A percentile compares a stretch with the other conserved stretches of the same genome.
Evolutionary conservation across 2,888 invertebrate genomes (phyloP).

Genomic region (Odontocerum albicorne): DNA sequence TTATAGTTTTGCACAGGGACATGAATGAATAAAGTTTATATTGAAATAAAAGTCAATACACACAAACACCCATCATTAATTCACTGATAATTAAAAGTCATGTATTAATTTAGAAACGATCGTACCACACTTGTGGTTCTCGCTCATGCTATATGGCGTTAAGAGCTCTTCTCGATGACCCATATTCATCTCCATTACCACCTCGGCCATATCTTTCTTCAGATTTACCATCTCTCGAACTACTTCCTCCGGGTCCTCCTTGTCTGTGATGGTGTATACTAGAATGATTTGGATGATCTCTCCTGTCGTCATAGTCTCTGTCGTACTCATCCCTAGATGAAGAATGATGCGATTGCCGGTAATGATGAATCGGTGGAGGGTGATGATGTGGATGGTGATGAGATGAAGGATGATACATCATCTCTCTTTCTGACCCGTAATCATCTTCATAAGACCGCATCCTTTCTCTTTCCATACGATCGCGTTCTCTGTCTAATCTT

Average conservation of each 20-base stretch:
- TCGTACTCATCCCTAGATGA: slow-evolving; percentile 43
- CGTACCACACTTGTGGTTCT: slow-evolving; percentile 47
- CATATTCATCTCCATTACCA: slow-evolving; percentile 56
- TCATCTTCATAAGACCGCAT: slow-evolving; percentile 59
- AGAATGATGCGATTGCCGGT: slow-evolving; percentile 44
- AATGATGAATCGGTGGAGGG: slow-evolving; percentile 41
- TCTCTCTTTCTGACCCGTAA: slow-evolving; percentile 44
- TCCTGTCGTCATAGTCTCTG: slow-evolving; percentile 45
- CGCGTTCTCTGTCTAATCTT: slow-evolving; percentile 47
- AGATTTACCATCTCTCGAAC: slow-evolving; percentile 48
- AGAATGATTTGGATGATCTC: slow-evolving; percentile 32
- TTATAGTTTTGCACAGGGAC: neutral
- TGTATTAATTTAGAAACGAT: slow-evolving; percentile 38
- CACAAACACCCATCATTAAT: neutral
- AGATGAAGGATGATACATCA: slow-evolving; percentile 42
- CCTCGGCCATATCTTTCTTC: slow-evolving; percentile 51
- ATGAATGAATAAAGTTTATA: neutral
- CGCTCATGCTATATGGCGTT: slow-evolving; percentile 71
- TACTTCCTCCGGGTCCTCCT: slow-evolving; percentile 48
- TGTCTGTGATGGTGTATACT: slow-evolving; percentile 41
- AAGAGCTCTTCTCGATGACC: slow-evolving; percentile 68
- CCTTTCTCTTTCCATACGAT: slow-evolving; percentile 40
- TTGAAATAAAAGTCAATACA: neutral
- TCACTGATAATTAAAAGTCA: neutral
- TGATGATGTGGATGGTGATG: slow-evolving; percentile 37